Evolutionary conservation across 1,140 invertebrate genomes (phyloP).

Genomic region (Halotydeus destructor): DNA sequence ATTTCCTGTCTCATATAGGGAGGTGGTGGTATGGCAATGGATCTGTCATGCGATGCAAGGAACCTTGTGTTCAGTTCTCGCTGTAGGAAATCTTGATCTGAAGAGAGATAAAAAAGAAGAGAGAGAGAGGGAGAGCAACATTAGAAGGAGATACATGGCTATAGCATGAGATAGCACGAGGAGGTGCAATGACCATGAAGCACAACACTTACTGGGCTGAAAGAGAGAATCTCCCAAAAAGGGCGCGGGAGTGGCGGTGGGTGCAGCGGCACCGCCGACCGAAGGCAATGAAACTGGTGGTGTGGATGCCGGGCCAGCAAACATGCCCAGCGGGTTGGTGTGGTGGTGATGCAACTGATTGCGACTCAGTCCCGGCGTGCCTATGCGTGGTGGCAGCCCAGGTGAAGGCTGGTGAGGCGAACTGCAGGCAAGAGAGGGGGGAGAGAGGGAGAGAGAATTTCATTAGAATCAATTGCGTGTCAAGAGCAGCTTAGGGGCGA

Average conservation of each 20-base stretch:
- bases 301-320: conserved; percentile 22
- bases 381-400: neutral
- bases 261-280: conserved; percentile 28
- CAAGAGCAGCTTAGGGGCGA: no score
- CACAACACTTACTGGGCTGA: conserved; percentile 37
- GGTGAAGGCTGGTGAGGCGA: neutral
- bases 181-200: neutral
- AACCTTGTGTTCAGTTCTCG: conserved; percentile 77
- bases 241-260: conserved; percentile 41
- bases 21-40: conserved; percentile 32
- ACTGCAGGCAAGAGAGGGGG: no score
- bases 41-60: conserved; percentile 47
- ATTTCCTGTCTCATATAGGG: conserved; percentile 52
- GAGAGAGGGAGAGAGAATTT: no score
- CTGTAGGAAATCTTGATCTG: conserved; percentile 48
- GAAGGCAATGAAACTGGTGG: conserved; percentile 23
- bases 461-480: no score
- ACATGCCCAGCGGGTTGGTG: conserved; percentile 20
- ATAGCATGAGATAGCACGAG: no score
- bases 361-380: neutral
- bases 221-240: conserved; percentile 68
- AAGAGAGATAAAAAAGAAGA: conserved; percentile 7
- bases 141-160: no score
- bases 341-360: neutral
- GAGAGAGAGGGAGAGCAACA: neutral